Base-by-base conservation (phyloP, 2,797 vertebrate genomes). In the Mormyrus proboscirostris region DNA sequence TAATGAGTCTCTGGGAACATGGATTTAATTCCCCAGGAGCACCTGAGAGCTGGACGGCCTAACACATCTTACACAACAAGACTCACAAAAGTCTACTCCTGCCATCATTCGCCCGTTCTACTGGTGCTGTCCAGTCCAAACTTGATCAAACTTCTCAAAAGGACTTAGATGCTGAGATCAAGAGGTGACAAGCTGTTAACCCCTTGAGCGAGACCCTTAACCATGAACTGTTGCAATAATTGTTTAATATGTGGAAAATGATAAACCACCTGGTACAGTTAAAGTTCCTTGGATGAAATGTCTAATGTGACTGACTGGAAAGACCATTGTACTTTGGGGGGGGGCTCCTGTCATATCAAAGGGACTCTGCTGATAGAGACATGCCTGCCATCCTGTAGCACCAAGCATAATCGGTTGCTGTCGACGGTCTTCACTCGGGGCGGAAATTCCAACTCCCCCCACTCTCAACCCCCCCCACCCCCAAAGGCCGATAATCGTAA, bases 371-470 rank as follows among this genome's bases (percentile, higher is more conserved):
- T 84, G 88, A 91, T 90, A 73, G 0, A n/a, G 87, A 90, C 89
- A 88, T 90, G 91, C 92, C 91, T 91, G 88, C 1, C 92, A 91
- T 92, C 91, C 14, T 87, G 88, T 51, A 88, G 91, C 91, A 88
- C 50, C 44, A 57, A 88, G 65, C 91, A 89, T 92, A 92, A 95
- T 94, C 89, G 92, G 91, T 93, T 92, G 93, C 94, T 95, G 93
- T 95, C 94, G 94, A 93, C 93, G 90, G 92, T 93, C 94, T 90
- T 92, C 92, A 92, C 94, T 69, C 92, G 90, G 33, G 0, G 49
- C 89, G 90, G 91, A 93, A 91, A 94, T 94, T 94, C 93, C 90
- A 92, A 91, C 92, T 87, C 29, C 29, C 29, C 62, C n/a, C 57
- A n/a, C 59, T 3, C 25, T 33, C 29, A 33, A 33, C 29, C 91